Conservation (phyloP, 1,140 invertebrate genomes). For the Dufourea novaeangliae region DNA sequence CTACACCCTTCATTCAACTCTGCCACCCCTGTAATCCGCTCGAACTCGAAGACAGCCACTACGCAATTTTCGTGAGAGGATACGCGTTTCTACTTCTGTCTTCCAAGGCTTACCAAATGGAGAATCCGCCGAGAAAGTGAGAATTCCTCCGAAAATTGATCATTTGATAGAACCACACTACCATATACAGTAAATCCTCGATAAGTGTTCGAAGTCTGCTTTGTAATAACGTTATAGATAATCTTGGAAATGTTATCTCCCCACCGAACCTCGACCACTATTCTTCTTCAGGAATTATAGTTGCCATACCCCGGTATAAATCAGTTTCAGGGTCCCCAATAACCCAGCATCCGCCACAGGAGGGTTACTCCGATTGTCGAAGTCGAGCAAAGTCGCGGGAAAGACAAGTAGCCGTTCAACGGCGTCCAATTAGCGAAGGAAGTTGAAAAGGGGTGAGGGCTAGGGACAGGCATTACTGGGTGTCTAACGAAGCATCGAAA, state of each 20-base stretch:
- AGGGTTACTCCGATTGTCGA: background rate
- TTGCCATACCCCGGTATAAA: too few species aligned
- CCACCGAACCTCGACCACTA: too few species aligned
- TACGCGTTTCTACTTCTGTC: constrained; percentile 42
- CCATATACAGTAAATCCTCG: too few species aligned
- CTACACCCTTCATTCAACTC: constrained; percentile 75
- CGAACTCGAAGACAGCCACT: constrained; percentile 71
- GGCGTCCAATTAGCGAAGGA: constrained; percentile 50
- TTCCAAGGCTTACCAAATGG: background rate
- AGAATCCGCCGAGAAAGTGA: background rate
- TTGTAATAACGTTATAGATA: too few species aligned
- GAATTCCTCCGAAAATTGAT: background rate
- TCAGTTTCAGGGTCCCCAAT: too few species aligned
- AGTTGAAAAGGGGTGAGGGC: constrained; percentile 48
- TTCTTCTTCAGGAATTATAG: too few species aligned
- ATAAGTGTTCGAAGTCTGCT: too few species aligned
- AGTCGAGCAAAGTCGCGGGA: constrained; percentile 9
- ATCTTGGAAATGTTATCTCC: too few species aligned
- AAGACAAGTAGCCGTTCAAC: constrained; percentile 8
- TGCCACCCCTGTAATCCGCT: constrained; percentile 70
- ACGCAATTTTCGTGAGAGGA: constrained; percentile 68
- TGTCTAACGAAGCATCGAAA: constrained; percentile 61
- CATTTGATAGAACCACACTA: too few species aligned
- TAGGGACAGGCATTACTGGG: background rate
- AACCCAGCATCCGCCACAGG: too few species aligned